Base-by-base conservation (phyloP, 2,888 invertebrate genomes). In the Ceriagrion tenellum region DNA sequence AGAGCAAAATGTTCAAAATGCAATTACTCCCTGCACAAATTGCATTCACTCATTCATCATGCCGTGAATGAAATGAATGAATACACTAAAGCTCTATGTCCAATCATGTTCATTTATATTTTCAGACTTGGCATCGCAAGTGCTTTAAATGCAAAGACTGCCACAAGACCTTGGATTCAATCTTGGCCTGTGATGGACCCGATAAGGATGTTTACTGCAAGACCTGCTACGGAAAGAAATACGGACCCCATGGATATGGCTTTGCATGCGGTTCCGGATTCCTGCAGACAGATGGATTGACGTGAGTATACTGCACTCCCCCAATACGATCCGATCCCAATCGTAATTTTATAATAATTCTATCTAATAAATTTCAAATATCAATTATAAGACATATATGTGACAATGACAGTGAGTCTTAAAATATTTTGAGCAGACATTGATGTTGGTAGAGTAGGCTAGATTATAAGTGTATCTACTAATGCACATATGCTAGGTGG, bases 151-250 rank as follows among this genome's bases (percentile, higher is more conserved):
- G 99, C 97, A 98, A 97, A 96, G 99, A 99, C 97, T 99, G 99
- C 97, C 98, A 98, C 96, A 99, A 99, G 97, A 98, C 99, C 96
- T 97, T 99, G 96, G 99, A 99, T 97, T 99, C 99, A 95, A 99
- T 99, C 97, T 99, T 98, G 96, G 99, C 99, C 96, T 99, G 99
- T 96, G 99, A 99, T 96, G 99, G 99, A 91, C 99, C 99, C 95
- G 99, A 99, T 96, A 98, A 98, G 96, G 99, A 99, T 96, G 98
- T 99, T 96, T 99, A 99, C 97, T 99, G 99, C 97, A 99, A 99
- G 97, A 99, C 99, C 96, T 99, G 99, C 97, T 99, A 99, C 97
- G 99, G 99, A 96, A 99, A 99, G 97, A 99, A 99, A 97, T 99
- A 98, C 98, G 99, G 99, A 96, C 99, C 99, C 95, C 99, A 99